Percentiles rank a stretch among this genome's conserved stretches.
Evolutionary conservation across 2,797 vertebrate genomes (phyloP).

Genomic region (Aviceda cuculoides): DNA sequence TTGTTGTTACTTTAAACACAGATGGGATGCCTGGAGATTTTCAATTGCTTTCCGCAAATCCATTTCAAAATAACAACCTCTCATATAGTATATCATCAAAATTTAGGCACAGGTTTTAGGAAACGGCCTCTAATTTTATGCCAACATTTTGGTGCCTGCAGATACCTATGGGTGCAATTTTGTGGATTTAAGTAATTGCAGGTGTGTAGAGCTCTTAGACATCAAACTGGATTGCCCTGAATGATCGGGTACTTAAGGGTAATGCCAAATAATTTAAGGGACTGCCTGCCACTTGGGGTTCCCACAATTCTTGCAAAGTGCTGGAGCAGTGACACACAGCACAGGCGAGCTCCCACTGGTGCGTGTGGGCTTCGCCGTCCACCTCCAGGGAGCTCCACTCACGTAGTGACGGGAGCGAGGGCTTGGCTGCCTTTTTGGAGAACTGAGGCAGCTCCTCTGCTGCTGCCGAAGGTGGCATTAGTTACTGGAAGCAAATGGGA

Average conservation of each 20-base stretch:
- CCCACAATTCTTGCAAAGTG: background rate
- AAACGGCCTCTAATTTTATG: slow-evolving; percentile 44
- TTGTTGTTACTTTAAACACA: slow-evolving; percentile 71
- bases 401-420: rapidly evolving
- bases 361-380: rapidly evolving
- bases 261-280: background rate
- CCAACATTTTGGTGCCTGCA: slow-evolving; percentile 31
- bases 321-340: background rate
- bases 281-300: background rate
- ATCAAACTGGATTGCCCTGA: slow-evolving; percentile 3
- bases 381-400: rapidly evolving
- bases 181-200: slow-evolving; percentile 43
- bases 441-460: background rate
- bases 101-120: slow-evolving; percentile 45
- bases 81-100: slow-evolving; percentile 17
- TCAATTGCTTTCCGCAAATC: slow-evolving; percentile 53
- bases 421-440: background rate
- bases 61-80: slow-evolving; percentile 60
- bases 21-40: slow-evolving; percentile 66
- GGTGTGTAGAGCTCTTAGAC: slow-evolving; percentile 7
- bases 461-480: rapidly evolving
- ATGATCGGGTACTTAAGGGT: background rate
- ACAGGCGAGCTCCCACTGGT: background rate
- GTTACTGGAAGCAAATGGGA: background rate
- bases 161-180: slow-evolving; percentile 31